phyloP scores from a whole-genome alignment of 37 sponge, comb jelly and placozoan genomes.

The Cladorhizidae sp. region DNA sequence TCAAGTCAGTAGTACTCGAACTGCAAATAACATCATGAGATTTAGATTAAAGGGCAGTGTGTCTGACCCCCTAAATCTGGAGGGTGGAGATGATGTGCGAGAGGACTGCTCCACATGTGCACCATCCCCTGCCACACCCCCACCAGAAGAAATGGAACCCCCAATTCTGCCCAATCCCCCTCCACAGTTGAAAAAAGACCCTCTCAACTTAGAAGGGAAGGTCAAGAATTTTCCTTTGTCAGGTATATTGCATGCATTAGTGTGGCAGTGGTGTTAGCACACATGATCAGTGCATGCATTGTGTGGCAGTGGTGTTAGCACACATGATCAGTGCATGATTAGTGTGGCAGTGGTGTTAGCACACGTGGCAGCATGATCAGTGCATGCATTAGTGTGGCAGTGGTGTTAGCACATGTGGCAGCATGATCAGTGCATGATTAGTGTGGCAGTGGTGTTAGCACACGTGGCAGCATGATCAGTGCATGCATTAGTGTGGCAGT shows the following conservation, averaged over 20 bases:
- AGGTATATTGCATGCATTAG: conserved; percentile 5
- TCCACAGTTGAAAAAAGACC: conserved; percentile 54
- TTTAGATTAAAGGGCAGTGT: conserved; percentile 70
- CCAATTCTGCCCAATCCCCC: conserved; percentile 35
- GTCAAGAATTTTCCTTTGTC: conserved; percentile 14
- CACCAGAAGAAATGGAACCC: conserved; percentile 2
- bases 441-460: no score
- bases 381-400: background rate
- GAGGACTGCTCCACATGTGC: conserved; percentile 70
- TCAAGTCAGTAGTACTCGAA: conserved; percentile 19
- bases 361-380: background rate
- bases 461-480: no score
- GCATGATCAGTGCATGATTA: no score
- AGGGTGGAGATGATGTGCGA: conserved; percentile 28
- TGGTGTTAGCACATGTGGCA: no score
- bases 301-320: background rate
- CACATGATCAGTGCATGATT: background rate
- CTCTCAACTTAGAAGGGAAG: conserved; percentile 70
- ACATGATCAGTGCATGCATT: background rate
- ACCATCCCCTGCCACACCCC: conserved; percentile 51
- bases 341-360: background rate
- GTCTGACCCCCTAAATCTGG: conserved; percentile 85
- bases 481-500: no score
- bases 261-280: background rate
- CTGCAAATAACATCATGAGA: conserved; percentile 41